Base-by-base conservation (phyloP, 2,888 invertebrate species). In the Petrophora chlorosata region DNA sequence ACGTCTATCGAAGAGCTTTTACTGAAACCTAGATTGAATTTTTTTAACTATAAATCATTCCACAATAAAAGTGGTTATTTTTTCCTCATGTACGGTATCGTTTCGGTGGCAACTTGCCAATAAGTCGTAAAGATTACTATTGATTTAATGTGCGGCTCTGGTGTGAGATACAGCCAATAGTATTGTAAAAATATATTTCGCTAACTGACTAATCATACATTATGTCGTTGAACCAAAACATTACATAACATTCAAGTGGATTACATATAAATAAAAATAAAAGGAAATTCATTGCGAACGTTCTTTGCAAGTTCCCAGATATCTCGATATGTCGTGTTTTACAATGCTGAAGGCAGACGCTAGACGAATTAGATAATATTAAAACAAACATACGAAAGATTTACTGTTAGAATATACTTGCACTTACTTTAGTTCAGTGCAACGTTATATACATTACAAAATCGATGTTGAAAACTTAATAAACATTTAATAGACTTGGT, bases 291-390 rank as follows among this genome's bases (percentile, higher is more conserved):
- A 7, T 19, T 19, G 19, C 23, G 10, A 16, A 23, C 26, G 13
- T 59, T 63, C 59, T 64, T 59, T 61, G 63, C 66, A 65, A 64
- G 67, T 69, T 66, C 46, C 51, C 58, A 53, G 56, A 36, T 17
- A 29, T 33, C 34, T 22, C 8, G 56, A n/a, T n/a, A n/a, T n/a
- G n/a, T n/a, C 62, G 57, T 62, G 61, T 69, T 74, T 74, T 70
- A 74, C 57, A 62, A 56, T 25, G 59, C 65, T 63, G 56, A 66
- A 59, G 52, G 59, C 49, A 53, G 61, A 63, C 70, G 5, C 16
- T 63, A 68, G 68, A n/a, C n/a, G n/a, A n/a, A n/a, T n/a, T n/a
- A n/a, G n/a, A n/a, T n/a, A n/a, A n/a, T 1, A 19, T 19, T 5
- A 19, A 5, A 19, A 23, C n/a, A 23, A 57, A 55, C 53, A n/a